Evolutionary conservation across 1,140 invertebrate genomes (phyloP).

Genomic region (Drosophila ironensis): DNA sequence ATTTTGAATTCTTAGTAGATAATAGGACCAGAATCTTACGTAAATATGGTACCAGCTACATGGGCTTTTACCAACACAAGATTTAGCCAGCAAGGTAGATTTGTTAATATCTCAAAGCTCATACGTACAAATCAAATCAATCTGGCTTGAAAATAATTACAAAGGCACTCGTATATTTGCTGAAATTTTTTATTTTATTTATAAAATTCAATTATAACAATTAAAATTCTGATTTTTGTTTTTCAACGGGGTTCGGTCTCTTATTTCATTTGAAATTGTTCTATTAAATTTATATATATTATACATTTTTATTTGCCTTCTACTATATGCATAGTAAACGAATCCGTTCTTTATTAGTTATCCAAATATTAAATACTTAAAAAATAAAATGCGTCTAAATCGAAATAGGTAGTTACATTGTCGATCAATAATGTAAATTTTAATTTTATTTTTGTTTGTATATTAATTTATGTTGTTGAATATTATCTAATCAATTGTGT

Average conservation of each 20-base stretch:
- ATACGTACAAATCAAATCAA: too few relatives aligned
- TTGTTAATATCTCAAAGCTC: too few relatives aligned
- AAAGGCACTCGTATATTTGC: neutral
- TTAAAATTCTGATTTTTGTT: constrained; percentile 44
- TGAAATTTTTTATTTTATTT: constrained; percentile 41
- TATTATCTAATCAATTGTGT: constrained; percentile 57
- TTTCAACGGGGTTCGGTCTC: constrained; percentile 17
- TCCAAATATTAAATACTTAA: constrained; percentile 69
- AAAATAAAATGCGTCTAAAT: constrained; percentile 78
- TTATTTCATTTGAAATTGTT: constrained; percentile 53
- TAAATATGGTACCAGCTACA: too few relatives aligned
- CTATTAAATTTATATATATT: constrained; percentile 61
- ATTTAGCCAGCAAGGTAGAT: too few relatives aligned
- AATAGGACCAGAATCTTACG: too few relatives aligned
- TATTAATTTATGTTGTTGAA: constrained; percentile 30
- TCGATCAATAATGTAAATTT: constrained; percentile 17
- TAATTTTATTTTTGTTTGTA: constrained; percentile 18
- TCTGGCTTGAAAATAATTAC: neutral
- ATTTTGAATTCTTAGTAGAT: too few relatives aligned
- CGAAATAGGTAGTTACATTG: constrained; percentile 48
- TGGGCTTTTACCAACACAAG: too few relatives aligned
- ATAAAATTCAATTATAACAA: constrained; percentile 73
- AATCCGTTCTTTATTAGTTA: constrained; percentile 55
- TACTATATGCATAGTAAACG: constrained; percentile 58
- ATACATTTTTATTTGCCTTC: constrained; percentile 19